Evolutionary conservation across 2,888 invertebrate species (phyloP).

Genomic region (Caenorhabditis sinica): DNA sequence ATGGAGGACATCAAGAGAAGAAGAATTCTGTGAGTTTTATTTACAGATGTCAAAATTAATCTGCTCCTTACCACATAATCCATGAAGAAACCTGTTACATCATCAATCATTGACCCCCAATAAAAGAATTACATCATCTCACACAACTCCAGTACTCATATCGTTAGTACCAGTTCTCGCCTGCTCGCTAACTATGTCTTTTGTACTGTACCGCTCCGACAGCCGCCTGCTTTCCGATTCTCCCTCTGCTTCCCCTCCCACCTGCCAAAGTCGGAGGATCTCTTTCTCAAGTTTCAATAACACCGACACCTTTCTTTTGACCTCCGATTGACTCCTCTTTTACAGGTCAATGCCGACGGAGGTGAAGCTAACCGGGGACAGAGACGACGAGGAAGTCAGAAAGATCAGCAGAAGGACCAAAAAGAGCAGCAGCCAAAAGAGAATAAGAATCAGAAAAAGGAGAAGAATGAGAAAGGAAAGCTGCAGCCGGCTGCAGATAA

Average conservation of each 20-base stretch:
- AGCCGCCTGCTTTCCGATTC: conserved; percentile 12
- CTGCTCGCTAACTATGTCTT: conserved; percentile 1
- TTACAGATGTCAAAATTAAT: too few species aligned
- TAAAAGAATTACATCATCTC: too few species aligned
- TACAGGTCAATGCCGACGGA: conserved; percentile 43
- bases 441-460: conserved; percentile 26
- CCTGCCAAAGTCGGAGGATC: background rate
- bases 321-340: conserved; percentile 4
- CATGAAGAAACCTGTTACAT: background rate
- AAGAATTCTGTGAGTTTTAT: conserved; percentile 43
- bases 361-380: conserved; percentile 46
- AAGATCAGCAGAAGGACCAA: conserved; percentile 13
- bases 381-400: conserved; percentile 51
- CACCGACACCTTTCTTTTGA: conserved; percentile 14
- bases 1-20: conserved; percentile 34
- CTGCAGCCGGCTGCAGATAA: conserved; percentile 42
- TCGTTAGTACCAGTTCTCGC: background rate
- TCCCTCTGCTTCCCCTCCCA: background rate
- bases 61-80: background rate
- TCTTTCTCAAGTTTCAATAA: conserved; percentile 49
- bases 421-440: conserved; percentile 19
- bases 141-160: too few species aligned
- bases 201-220: conserved; percentile 42
- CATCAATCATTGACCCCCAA: background rate
- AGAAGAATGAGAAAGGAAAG: conserved; percentile 28